phyloP scores from a whole-genome alignment of 2,113 vertebrate genomes.

The Haemorhous mexicanus region DNA sequence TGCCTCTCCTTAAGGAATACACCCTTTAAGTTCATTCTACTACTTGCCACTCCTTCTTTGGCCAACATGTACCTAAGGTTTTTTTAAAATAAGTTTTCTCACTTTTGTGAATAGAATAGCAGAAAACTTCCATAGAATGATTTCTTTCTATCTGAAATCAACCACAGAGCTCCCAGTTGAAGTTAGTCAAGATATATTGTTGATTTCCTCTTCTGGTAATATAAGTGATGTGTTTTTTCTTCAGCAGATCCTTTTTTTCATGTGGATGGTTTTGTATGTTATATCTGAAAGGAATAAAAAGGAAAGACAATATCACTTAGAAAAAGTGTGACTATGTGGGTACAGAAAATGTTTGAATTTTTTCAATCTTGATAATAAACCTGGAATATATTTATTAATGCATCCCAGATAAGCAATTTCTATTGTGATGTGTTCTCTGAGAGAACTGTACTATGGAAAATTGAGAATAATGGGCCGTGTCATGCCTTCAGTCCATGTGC shows the following conservation, averaged over 20 bases:
- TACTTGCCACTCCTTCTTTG: not conserved
- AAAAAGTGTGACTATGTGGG: not conserved
- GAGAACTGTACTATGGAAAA: constrained; percentile 39
- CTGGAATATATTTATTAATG: constrained; percentile 20
- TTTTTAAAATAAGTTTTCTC: not conserved
- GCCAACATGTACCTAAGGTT: not conserved
- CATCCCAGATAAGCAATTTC: constrained; percentile 44
- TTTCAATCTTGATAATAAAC: not conserved
- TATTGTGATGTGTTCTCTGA: constrained; percentile 34
- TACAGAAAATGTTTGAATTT: not conserved
- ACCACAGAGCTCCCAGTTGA: not conserved
- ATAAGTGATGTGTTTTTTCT: not conserved
- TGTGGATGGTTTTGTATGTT: not conserved
- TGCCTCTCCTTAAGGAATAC: not conserved
- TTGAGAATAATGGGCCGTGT: constrained; percentile 64
- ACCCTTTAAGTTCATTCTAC: not conserved
- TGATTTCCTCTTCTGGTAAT: not conserved
- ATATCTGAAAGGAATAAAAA: not conserved
- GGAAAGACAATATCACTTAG: not conserved
- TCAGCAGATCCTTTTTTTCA: not conserved
- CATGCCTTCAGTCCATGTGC: constrained; percentile 34
- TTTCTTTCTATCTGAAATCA: not conserved
- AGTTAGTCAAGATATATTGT: not conserved
- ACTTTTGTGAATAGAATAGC: not conserved
- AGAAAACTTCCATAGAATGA: not conserved